Base-by-base conservation (phyloP, 2,113 vertebrate species). In the Hippopotamus amphibius region DNA sequence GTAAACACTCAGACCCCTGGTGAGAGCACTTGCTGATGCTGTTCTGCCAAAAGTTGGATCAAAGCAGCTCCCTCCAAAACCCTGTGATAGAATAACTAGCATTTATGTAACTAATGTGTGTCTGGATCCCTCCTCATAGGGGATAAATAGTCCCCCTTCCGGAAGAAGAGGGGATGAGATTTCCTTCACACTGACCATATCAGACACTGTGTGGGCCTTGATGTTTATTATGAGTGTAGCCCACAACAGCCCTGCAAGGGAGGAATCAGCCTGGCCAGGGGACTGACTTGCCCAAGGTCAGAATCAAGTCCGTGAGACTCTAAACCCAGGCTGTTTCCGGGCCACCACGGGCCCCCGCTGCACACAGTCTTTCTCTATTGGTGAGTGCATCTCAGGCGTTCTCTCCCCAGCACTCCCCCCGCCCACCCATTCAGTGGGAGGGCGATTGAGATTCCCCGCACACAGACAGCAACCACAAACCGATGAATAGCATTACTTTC, bases 401-500 rank as follows among this genome's bases (percentile, higher is more conserved):
- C 37, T 79, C 24, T 66, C 41, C 53, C 66, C 61, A 46, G 2
- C 33, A 33, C 46, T 37, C 81, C 17, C 33, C 55, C 55, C 19
- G 53, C 61, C 79, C 83, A 97, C 94, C 93, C 96, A 95, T 83
- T 97, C 92, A 68, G 97, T 50, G 65, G 71, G 88, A 95, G 65
- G 71, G 90, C 96, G 71, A 97, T 92, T 98, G 98, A 98, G 97
- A 98, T 97, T 91, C 94, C 65, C 11, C 1, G 88, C 95, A 93
- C 92, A 97, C 83, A 96, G 66, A 87, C 96, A 96, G 98, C 98
- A 97, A 97, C 97, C 59, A 96, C 98, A 98, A 98, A 95, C 15
- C 28, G 77, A 93, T 88, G 97, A 97, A 98, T 84, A 90, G 96
- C 95, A 43, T 79, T 68, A 28, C 87, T 95, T 97, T 94, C 93